These are phyloP conservation scores for Frankliniella fusca DNA, from an alignment of 2,888 invertebrate genomes.

Conservation along the genomic window DNA sequence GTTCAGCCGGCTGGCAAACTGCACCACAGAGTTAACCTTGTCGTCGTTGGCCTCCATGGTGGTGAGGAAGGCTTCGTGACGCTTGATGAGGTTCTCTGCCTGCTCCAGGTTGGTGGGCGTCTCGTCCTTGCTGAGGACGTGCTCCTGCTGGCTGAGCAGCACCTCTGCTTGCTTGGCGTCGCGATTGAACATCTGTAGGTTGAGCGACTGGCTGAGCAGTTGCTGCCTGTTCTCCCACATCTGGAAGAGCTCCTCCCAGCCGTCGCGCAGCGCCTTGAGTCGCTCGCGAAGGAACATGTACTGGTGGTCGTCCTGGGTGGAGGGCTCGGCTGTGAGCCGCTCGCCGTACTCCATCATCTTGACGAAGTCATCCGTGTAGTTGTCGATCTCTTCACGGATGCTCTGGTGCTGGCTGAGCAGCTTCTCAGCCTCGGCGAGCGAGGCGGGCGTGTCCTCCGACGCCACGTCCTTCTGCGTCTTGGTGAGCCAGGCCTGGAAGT, in stretches of 20 bases:
- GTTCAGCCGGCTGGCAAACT: conserved; percentile 84
- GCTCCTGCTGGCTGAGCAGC: conserved; percentile 95
- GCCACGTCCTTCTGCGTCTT: conserved; percentile 99
- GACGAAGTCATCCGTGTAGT: conserved; percentile 95
- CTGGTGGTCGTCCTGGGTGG: conserved; percentile 92
- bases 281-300: conserved; percentile 99
- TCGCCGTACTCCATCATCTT: conserved; percentile 99
- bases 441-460: conserved; percentile 90
- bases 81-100: conserved; percentile 94
- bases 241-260: conserved; percentile 98
- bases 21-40: conserved; percentile 93
- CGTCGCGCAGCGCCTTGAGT: conserved; percentile 94
- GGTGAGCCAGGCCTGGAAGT: conserved; percentile 99
- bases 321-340: conserved; percentile 80
- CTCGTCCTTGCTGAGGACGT: conserved; percentile 94
- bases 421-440: conserved; percentile 93
- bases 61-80: conserved; percentile 97
- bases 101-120: conserved; percentile 91
- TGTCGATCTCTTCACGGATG: conserved; percentile 98
- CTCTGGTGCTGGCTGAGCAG: conserved; percentile 95
- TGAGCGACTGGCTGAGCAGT: conserved; percentile 88
- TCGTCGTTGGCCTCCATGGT: conserved; percentile 99
- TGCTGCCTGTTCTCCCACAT: conserved; percentile 99
- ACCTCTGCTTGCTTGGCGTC: conserved; percentile 98
- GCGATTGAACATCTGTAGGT: conserved; percentile 90